phyloP scores from a whole-genome alignment of 2,797 vertebrate genomes.

The Enteromius argenteus region DNA sequence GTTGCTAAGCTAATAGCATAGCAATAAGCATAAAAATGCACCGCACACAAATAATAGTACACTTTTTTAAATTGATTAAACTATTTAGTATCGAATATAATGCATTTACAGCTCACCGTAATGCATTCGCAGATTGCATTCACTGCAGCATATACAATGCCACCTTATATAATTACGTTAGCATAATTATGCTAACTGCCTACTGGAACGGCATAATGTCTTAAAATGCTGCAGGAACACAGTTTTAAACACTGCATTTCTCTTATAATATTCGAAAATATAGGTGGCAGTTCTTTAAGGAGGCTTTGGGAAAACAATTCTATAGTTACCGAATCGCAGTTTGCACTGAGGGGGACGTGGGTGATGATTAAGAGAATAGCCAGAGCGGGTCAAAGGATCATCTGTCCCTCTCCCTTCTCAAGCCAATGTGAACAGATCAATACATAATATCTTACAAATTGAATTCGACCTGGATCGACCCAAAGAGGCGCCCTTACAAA shows the following conservation, averaged over 20 bases:
- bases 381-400: slow-evolving; percentile 75
- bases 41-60: background rate
- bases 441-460: slow-evolving; percentile 89
- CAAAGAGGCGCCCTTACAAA: slow-evolving; percentile 63
- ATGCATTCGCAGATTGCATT: slow-evolving; percentile 1
- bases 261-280: background rate
- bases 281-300: background rate
- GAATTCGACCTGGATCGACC: slow-evolving; percentile 86
- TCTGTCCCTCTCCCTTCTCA: slow-evolving; percentile 41
- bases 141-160: background rate
- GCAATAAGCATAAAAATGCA: background rate
- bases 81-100: background rate
- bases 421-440: slow-evolving; percentile 76
- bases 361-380: slow-evolving; percentile 59
- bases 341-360: slow-evolving; percentile 36
- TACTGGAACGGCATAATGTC: background rate
- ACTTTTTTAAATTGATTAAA: background rate
- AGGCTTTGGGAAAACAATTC: slow-evolving; percentile 12
- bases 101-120: background rate
- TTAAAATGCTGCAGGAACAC: background rate
- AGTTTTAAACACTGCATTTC: background rate
- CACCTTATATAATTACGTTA: background rate
- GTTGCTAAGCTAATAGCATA: background rate
- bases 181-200: background rate
- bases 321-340: slow-evolving; percentile 37